Evolutionary conservation across 2,113 vertebrate genomes (phyloP), one percentile per base, ranked within the genome.

Genomic region (Labrus mixtus): DNA sequence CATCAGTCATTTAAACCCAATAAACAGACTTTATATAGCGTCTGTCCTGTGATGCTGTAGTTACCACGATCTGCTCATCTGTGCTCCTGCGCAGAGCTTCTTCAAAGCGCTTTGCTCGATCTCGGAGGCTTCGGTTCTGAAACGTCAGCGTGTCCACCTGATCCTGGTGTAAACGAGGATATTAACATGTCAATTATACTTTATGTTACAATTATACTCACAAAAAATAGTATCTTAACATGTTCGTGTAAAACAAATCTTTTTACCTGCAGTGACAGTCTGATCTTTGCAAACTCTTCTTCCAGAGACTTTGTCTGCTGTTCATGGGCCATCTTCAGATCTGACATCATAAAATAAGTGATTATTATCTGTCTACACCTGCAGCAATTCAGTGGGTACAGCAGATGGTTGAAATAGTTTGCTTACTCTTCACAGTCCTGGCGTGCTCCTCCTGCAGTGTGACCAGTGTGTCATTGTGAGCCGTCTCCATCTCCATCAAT

Each of bases 81-180:
- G 96, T 98, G 93, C 95, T 97, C 81, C 93, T 96, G 87, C 96
- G 95, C 77, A 99, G 91, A 15, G 98, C 98, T 75, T 99, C 97
- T 91, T 99, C 98, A 82, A 99, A 99, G 15, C 97, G 94, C 36
- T 96, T 96, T 45, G 98, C 98, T 78, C 97, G 93, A 85, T 97
- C 97, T 86, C 96, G 92, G 75, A 99, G 94, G 86, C 95, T 95
- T 8, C 96, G 95, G 71, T 97, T 98, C 93, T 99, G 98, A 92
- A 99, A 99, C 19, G 96, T 98, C 84, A 99, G 94, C 0, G 95
- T 99, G 94, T 99, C 97, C 87, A 98, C 97, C 90, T 99, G 96
- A 92, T 99, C 98, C 98, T 99, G 67, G 53, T 16, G 16, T 59
- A 6, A 56, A 4, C 0, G 81, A 2, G 25, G 3, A 65, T 3